These are phyloP conservation scores for Leguminivora glycinivorella DNA, from an alignment of 1,140 invertebrate species.

Conservation along the genomic window DNA sequence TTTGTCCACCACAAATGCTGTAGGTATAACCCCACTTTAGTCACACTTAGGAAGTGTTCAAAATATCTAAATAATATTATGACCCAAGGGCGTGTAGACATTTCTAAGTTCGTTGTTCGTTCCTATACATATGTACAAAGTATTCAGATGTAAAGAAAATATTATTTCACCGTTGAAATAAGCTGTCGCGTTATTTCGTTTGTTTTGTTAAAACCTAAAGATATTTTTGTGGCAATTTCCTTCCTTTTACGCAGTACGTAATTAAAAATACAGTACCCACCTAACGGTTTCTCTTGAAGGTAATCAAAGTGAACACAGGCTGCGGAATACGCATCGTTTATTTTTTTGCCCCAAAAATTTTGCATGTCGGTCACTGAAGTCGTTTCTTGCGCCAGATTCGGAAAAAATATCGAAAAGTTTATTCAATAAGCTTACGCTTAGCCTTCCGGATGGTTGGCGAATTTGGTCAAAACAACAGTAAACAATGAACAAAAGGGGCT, in stretches of 20 bases:
- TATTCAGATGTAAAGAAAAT: background rate
- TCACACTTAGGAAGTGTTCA: no score
- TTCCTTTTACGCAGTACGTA: background rate
- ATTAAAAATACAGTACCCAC: background rate
- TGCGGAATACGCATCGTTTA: background rate
- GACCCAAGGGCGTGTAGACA: no score
- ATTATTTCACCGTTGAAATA: background rate
- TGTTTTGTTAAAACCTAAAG: background rate
- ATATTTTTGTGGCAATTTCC: background rate
- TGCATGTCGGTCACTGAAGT: slow-evolving; percentile 11
- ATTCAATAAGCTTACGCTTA: background rate
- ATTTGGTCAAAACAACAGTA: background rate
- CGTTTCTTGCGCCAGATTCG: background rate
- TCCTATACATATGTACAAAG: background rate
- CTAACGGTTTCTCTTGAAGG: background rate
- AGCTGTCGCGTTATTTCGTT: background rate
- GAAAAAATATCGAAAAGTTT: slow-evolving; percentile 14
- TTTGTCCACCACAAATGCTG: no score
- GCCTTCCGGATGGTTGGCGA: background rate
- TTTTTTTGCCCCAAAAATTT: slow-evolving; percentile 9
- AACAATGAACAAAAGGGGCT: background rate
- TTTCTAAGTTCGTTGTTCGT: no score
- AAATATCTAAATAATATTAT: no score
- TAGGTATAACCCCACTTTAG: no score
- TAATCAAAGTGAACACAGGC: background rate